phyloP scores from a whole-genome alignment of 2,888 invertebrate species.

The Oxytorus armatus region DNA sequence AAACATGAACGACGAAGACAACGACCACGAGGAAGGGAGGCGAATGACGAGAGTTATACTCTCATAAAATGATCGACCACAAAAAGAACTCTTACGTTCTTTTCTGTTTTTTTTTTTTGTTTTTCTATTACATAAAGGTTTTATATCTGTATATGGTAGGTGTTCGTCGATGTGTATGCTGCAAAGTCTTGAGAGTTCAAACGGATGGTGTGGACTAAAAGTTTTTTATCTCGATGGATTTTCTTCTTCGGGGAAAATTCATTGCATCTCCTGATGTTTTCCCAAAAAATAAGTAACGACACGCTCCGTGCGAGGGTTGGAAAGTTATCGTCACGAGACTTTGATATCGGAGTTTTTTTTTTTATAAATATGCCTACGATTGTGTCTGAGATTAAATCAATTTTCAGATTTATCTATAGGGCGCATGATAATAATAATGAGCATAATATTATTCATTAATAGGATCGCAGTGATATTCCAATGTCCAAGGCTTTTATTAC shows the following conservation, averaged over 20 bases:
- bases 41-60: constrained; percentile 53
- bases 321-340: too few relatives aligned
- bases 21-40: constrained; percentile 9
- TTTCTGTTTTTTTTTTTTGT: constrained; percentile 48
- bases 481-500: too few relatives aligned
- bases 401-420: too few relatives aligned
- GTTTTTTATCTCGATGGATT: constrained; percentile 14
- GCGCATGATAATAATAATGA: too few relatives aligned
- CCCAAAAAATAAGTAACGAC: background rate
- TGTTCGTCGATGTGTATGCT: constrained; percentile 13
- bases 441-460: too few relatives aligned
- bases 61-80: constrained; percentile 65
- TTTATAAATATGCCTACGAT: too few relatives aligned
- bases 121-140: constrained; percentile 27
- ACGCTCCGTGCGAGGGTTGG: background rate
- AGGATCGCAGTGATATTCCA: too few relatives aligned
- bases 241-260: constrained; percentile 46
- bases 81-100: constrained; percentile 41
- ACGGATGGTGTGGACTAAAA: constrained; percentile 33
- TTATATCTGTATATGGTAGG: background rate
- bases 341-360: too few relatives aligned
- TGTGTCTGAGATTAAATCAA: too few relatives aligned
- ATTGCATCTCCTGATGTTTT: constrained; percentile 11
- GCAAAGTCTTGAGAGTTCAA: constrained; percentile 18
- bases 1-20: constrained; percentile 28